A percentile compares a stretch with the other conserved stretches of the same genome.
Conservation (phyloP, 2,113 vertebrate genomes). For the Dromiciops gliroides region DNA sequence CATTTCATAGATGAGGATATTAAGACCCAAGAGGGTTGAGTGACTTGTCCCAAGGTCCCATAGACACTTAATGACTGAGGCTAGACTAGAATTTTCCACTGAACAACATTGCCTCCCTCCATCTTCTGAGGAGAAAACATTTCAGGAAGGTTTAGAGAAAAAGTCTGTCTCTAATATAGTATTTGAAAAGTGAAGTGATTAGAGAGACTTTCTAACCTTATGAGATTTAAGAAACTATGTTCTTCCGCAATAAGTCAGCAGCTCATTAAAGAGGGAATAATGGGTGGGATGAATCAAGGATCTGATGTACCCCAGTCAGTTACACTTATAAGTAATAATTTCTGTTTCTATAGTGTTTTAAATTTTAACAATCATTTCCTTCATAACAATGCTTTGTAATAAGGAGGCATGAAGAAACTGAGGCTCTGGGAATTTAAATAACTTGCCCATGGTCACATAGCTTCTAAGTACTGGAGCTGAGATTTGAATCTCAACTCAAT, state of each 20-base stretch:
- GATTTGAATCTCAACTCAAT: background rate
- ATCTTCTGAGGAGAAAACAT: background rate
- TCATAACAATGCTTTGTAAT: background rate
- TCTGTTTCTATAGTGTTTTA: background rate
- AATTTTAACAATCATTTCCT: background rate
- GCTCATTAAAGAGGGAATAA: background rate
- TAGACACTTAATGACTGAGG: background rate
- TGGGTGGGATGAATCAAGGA: background rate
- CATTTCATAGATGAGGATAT: background rate
- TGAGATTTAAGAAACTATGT: background rate
- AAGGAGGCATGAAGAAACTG: background rate
- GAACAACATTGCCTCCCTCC: background rate
- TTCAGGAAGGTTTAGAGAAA: no score
- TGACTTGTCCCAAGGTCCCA: background rate
- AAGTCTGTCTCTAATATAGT: no score
- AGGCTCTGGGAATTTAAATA: background rate
- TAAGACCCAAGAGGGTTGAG: background rate
- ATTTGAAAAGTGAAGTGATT: no score
- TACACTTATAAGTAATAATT: background rate
- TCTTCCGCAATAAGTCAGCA: background rate
- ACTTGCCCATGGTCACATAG: background rate
- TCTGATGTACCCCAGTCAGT: background rate
- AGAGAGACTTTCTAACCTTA: background rate
- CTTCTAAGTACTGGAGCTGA: background rate
- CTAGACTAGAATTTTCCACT: background rate